A percentile compares a stretch with the other conserved stretches of the same genome.
Evolutionary conservation across 2,888 invertebrate genomes (phyloP).

Genomic region (Dryocosmus kuriphilus): DNA sequence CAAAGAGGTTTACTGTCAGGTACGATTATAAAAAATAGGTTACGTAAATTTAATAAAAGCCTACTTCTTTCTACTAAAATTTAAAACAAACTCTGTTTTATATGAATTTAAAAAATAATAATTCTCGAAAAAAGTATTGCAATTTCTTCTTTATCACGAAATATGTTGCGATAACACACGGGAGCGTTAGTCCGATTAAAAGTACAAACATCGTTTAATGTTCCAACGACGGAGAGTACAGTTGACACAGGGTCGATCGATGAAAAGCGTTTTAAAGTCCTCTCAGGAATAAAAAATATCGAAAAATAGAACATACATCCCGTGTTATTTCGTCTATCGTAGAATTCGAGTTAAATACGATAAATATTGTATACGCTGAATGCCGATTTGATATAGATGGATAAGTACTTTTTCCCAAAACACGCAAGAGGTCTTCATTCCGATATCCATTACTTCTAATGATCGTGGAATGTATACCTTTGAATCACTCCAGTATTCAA

Average conservation of each 20-base stretch:
- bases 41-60: background rate
- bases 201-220: conserved; percentile 21
- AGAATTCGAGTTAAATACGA: background rate
- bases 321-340: background rate
- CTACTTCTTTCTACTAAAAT: background rate
- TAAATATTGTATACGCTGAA: background rate
- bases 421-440: conserved; percentile 50
- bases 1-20: background rate
- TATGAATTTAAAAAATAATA: background rate
- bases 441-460: conserved; percentile 61
- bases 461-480: conserved; percentile 56
- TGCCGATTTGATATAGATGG: background rate
- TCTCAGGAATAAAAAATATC: background rate
- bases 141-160: conserved; percentile 2
- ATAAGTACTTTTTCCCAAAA: background rate
- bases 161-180: background rate
- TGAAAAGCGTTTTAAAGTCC: background rate
- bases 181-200: conserved; percentile 8
- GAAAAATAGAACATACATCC: background rate
- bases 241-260: conserved; percentile 4
- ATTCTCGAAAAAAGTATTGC: background rate
- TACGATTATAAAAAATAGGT: background rate
- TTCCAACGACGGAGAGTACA: background rate
- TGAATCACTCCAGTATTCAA: conserved; percentile 52
- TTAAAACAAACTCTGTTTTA: background rate